A percentile compares a stretch with the other conserved stretches of the same genome.
phyloP scores from a whole-genome alignment of 2,113 vertebrate species.

The Oreochromis tanganicae region DNA sequence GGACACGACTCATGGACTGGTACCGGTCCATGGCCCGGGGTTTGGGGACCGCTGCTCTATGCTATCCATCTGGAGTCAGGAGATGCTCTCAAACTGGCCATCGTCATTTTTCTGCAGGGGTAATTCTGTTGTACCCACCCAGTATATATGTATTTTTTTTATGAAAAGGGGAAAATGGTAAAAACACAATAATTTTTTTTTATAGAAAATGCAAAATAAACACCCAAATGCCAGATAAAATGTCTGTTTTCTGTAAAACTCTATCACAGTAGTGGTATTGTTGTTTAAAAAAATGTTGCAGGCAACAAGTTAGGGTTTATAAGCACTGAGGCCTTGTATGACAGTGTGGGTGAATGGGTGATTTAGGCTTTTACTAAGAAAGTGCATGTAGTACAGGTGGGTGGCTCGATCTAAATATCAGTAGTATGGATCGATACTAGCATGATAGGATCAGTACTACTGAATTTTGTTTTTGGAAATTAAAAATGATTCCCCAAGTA shows the following conservation, averaged over 20 bases:
- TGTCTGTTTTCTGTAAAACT: rapidly evolving
- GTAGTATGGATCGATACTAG: too few species aligned
- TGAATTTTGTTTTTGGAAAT: background rate
- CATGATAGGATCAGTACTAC: background rate
- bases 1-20: too few species aligned
- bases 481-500: background rate
- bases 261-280: background rate
- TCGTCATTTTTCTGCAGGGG: background rate
- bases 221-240: background rate
- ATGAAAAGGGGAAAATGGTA: background rate
- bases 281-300: background rate
- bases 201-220: background rate
- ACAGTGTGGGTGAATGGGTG: background rate
- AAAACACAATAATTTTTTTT: background rate
- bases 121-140: background rate
- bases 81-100: background rate
- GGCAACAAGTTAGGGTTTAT: background rate
- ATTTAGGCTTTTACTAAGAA: background rate
- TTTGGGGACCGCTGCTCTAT: background rate
- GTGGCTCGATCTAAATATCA: too few species aligned
- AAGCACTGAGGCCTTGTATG: background rate
- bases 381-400: background rate
- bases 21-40: too few species aligned
- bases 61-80: background rate
- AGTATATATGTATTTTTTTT: background rate